Evolutionary conservation across 1,140 invertebrate species (phyloP).

Genomic region (Bombus waltoni): DNA sequence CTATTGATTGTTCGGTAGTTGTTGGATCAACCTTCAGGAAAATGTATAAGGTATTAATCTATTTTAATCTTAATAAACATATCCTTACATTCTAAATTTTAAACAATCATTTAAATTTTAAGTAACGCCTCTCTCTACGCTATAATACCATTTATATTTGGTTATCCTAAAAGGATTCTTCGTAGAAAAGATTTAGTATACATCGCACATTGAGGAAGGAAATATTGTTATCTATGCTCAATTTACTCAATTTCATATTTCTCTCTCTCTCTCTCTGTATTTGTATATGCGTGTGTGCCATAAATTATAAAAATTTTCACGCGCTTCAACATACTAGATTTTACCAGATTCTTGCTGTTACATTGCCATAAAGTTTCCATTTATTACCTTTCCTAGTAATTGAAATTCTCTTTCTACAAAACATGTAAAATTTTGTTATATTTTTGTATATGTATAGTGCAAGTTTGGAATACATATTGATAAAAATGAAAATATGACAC

Average conservation of each 20-base stretch:
- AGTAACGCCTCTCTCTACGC: too few species aligned
- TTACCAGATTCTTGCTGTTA: not conserved
- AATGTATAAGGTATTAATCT: too few species aligned
- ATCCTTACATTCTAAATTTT: too few species aligned
- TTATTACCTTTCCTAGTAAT: not conserved
- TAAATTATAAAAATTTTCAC: not conserved
- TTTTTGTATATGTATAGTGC: too few species aligned
- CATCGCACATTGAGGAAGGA: not conserved
- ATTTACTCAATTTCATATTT: not conserved
- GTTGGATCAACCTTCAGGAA: too few species aligned
- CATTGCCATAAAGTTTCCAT: not conserved
- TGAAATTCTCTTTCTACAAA: not conserved
- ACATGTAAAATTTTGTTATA: not conserved
- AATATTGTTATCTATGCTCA: slow-evolving; percentile 11
- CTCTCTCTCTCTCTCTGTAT: not conserved
- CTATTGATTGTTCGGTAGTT: too few species aligned
- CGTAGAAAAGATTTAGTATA: not conserved
- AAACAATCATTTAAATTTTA: too few species aligned
- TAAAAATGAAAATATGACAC: too few species aligned
- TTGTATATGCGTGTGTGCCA: not conserved
- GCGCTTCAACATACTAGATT: not conserved
- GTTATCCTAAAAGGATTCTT: not conserved
- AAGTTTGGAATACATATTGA: too few species aligned
- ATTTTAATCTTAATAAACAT: too few species aligned
- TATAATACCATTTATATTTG: too few species aligned